Percentiles rank a stretch among this genome's conserved stretches.
These are phyloP conservation scores for Odobenus rosmarus DNA, from an alignment of 2,113 vertebrate genomes.

Conservation along the genomic window DNA sequence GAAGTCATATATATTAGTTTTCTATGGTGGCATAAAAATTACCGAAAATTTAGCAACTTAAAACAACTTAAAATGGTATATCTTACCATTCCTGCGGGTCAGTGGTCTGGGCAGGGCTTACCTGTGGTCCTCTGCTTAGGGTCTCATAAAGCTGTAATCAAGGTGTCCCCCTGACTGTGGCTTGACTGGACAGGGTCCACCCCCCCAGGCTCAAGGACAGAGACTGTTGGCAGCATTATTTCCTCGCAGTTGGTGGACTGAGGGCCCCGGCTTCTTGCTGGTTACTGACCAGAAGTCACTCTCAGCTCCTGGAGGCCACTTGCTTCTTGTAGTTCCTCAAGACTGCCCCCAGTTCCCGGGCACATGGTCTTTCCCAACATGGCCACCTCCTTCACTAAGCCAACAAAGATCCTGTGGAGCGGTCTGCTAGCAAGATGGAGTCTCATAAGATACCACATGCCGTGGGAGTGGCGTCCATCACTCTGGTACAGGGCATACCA, in stretches of 20 bases:
- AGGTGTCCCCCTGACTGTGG: accelerated
- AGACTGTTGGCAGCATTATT: background rate
- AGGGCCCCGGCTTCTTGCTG: background rate
- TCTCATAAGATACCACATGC: accelerated
- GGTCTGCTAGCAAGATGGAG: background rate
- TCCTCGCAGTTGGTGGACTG: background rate
- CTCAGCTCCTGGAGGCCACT: background rate
- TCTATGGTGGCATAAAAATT: background rate
- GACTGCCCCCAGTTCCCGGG: background rate
- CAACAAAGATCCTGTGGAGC: no score
- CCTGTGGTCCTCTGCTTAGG: background rate
- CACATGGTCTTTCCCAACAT: accelerated
- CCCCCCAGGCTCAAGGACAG: background rate
- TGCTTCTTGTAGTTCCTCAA: background rate
- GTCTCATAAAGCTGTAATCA: background rate
- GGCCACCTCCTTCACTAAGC: background rate
- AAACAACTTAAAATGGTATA: background rate
- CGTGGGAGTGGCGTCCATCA: accelerated
- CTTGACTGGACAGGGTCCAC: background rate
- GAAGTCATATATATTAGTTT: background rate
- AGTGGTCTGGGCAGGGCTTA: background rate
- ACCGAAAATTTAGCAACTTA: background rate
- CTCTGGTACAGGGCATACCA: background rate
- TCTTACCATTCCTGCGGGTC: background rate
- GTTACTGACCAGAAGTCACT: background rate